Base-by-base conservation (phyloP, 2,888 invertebrate genomes). In the Syrphus vitripennis region DNA sequence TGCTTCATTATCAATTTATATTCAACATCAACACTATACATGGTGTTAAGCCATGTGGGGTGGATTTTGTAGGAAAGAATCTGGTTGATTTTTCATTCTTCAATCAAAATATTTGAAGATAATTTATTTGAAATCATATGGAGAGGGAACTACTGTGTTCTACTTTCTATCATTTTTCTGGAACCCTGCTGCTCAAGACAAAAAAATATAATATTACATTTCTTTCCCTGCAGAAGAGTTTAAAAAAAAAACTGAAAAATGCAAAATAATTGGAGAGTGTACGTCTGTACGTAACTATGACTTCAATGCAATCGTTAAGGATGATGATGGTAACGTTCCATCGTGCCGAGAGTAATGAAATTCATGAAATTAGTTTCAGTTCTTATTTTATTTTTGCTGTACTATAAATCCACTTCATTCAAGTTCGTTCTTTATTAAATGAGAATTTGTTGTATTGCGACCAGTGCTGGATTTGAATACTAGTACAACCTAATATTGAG, bases 1-100 rank as follows among this genome's bases (percentile, higher is more conserved):
- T 9, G 19, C 65, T 65, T 65, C 65, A 45, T 65, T 65, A 65
- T 45, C 31, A 45, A 65, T 45, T 65, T 31, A 65, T 31, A 65
- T 31, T 45, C 37, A 14, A 6, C 9, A 37, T 59, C 65, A 45
- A 16, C 40, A 65, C 19, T 65, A n/a, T n/a, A 3, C 29, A 29
- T 29, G 45, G 29, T 45, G 26, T 42, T 16, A n/a, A 26, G 19
- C 0, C n/a, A 5, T 19, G n/a, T n/a, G 24, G 26, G 16, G 14
- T 6, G 16, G 1, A 29, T 29, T 29, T 31, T 37, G 4, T n/a
- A 0, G 3, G n/a, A 45, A 9, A 34, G 12, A 29, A 45, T n/a
- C 24, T n/a, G n/a, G 4, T 2, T 19, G 7, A 14, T 4, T 45
- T 45, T 45, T 19, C n/a, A 12, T 63, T 31, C 31, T 45, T 31